Evolutionary conservation across 2,888 invertebrate genomes (phyloP), one percentile per base, ranked within the genome.

Genomic region (Ethmia dodecea): DNA sequence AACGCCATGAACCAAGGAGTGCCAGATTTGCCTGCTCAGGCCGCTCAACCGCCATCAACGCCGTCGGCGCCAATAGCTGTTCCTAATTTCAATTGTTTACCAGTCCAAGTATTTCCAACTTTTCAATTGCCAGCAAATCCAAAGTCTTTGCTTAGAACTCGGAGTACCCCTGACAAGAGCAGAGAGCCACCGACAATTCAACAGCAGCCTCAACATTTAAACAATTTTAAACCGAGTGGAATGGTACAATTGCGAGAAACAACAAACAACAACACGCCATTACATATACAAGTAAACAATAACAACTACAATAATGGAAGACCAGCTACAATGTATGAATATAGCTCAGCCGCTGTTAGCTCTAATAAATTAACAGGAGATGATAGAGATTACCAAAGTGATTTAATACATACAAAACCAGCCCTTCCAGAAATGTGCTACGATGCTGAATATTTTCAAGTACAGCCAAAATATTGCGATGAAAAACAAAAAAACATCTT

Each of bases 111-210:
- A 18, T 86, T 87, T 37, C 87, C 87, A n/a, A 88, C 91, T 45
- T 91, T 92, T 60, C 89, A 90, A 49, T 88, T 92, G 40, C 92
- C 92, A 22, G 81, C 90, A 1, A 92, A 92, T 64, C 92, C 92
- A n/a, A 92, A 86, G 54, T 71, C 79, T 16, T 66, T 87, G 35
- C 49, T 87, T 12, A 63, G 81, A 48, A 75, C 78, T 11, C 70
- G 86, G 43, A 84, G 78, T 55, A 70, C 66, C 38, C 74, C 83
- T 3, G 67, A 68, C 22, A 55, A 57, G 31, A 53, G 67, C 3
- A 68, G 59, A 42, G 73, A 73, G 13, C 47, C 54, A 11, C 52
- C 56, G 11, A 39, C 49, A 22, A 52, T 54, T 31, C 59, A 52
- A 40, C 45, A 47, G 16, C 42, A 46, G 22, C 47, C 50, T 20